Evolutionary conservation across 2,888 invertebrate species (phyloP).

Genomic region (Sussaba pulchella): DNA sequence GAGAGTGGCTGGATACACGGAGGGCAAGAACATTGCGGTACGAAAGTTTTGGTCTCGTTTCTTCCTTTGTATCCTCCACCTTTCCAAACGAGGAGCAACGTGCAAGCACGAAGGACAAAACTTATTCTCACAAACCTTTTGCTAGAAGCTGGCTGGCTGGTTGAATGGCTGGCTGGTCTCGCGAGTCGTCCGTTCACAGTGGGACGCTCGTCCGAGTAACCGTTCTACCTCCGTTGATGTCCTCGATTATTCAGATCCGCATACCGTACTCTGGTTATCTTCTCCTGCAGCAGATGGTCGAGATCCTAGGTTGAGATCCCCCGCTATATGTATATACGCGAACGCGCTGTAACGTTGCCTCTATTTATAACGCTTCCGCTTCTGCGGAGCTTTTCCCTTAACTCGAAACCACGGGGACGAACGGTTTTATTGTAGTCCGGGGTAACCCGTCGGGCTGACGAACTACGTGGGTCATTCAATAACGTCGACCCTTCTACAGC

Average conservation of each 20-base stretch:
- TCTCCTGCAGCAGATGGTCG: conserved; percentile 51
- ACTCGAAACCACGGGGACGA: not conserved
- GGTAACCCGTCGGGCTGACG: not conserved
- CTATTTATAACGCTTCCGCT: conserved; percentile 14
- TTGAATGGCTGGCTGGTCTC: conserved; percentile 13
- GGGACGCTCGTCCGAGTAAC: conserved; percentile 23
- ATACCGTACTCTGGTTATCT: conserved; percentile 40
- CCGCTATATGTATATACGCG: conserved; percentile 13
- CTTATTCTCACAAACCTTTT: conserved; percentile 52
- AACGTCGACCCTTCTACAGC: not conserved
- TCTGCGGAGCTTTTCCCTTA: not conserved
- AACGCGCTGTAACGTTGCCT: too few relatives aligned
- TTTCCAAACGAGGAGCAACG: conserved; percentile 62
- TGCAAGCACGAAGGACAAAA: conserved; percentile 56
- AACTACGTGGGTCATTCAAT: not conserved
- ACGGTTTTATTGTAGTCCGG: not conserved
- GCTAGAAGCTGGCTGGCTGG: conserved; percentile 24
- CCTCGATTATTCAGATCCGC: conserved; percentile 66
- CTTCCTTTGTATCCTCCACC: conserved; percentile 54
- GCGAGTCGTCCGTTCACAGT: conserved; percentile 10
- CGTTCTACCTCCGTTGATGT: conserved; percentile 53
- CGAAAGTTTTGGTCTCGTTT: conserved; percentile 62
- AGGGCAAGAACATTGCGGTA: conserved; percentile 48
- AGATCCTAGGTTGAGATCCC: conserved; percentile 18
- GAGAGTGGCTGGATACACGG: conserved; percentile 1